Evolutionary conservation across 2,113 vertebrate species (phyloP).

Genomic region (Gobius niger): DNA sequence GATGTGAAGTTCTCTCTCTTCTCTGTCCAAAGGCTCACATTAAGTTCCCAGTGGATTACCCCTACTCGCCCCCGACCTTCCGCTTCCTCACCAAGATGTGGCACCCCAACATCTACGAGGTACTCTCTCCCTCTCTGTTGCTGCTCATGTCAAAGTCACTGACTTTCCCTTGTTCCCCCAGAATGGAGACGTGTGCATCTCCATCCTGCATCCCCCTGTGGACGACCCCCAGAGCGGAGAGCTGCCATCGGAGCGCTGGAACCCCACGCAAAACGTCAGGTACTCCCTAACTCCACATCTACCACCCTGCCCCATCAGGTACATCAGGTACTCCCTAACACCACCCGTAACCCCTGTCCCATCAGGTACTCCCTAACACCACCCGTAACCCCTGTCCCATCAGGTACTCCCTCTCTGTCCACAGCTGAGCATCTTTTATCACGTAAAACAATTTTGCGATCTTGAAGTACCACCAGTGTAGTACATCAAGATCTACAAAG

Average conservation of each 20-base stretch:
- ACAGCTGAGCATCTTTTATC: no score
- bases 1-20: constrained; percentile 15
- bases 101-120: constrained; percentile 99
- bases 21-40: constrained; percentile 86
- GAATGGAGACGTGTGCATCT: constrained; percentile 99
- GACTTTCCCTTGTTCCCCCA: constrained; percentile 53
- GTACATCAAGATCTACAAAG: no score
- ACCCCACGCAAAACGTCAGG: constrained; percentile 99
- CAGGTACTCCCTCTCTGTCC: no score
- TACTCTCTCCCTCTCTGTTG: constrained; percentile 55
- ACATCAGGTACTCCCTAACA: no score
- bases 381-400: no score
- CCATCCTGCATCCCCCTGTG: constrained; percentile 96
- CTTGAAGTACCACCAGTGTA: no score
- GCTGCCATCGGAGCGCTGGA: constrained; percentile 97
- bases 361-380: no score
- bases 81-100: constrained; percentile 99
- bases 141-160: background rate
- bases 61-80: constrained; percentile 97
- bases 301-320: no score
- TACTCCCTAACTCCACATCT: constrained; percentile 40
- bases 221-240: constrained; percentile 98
- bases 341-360: no score
- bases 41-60: constrained; percentile 98
- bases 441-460: no score